Base-by-base conservation (phyloP, 2,888 invertebrate species). In the Dusona sp. region DNA sequence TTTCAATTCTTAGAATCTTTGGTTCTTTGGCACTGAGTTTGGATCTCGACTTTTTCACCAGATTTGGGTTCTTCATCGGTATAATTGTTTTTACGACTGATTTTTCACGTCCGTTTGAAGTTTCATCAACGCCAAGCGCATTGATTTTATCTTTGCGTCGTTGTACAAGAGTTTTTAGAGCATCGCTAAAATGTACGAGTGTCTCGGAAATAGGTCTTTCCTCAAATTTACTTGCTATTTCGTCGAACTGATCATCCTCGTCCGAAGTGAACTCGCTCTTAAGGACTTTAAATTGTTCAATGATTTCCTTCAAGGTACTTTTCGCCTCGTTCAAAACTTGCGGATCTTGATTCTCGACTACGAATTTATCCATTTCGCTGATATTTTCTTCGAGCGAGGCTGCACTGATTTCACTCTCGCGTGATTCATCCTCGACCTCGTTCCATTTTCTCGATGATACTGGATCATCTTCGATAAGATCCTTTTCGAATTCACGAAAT, bases 401-500 rank as follows among this genome's bases (percentile, higher is more conserved):
- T 19, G 81, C 87, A 33, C 79, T 88, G 13, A 83, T 80, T 16
- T 90, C 88, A 51, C 73, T 79, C 4, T 81, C 80, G 19, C 22
- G 70, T 8, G 88, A 87, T 13, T 84, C 75, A n/a, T 87, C 78
- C 29, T 54, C 64, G 45, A 89, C 87, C 48, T 89, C 82, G 38
- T 88, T 86, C 87, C 85, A 89, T 61, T 88, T 86, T 48, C 83
- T 88, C 29, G 85, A 74, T 7, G 87, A 79, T 29, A 88, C 87
- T 9, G 80, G 79, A 85, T 92, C 92, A 51, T 92, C 92, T 2
- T 88, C 87, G 9, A 89, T 88, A 54, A 94, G 91, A 83, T 93
- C 90, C 79, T 92, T 91, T 85, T 94, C 94, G 78, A 94, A 94
- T 87, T 94, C 93, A 72, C 91, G 92, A 84, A 94, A 94, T 82